A percentile compares a stretch with the other conserved stretches of the same genome.
phyloP scores from a whole-genome alignment of 2,797 vertebrate genomes.

The Sebastes vulpes region DNA sequence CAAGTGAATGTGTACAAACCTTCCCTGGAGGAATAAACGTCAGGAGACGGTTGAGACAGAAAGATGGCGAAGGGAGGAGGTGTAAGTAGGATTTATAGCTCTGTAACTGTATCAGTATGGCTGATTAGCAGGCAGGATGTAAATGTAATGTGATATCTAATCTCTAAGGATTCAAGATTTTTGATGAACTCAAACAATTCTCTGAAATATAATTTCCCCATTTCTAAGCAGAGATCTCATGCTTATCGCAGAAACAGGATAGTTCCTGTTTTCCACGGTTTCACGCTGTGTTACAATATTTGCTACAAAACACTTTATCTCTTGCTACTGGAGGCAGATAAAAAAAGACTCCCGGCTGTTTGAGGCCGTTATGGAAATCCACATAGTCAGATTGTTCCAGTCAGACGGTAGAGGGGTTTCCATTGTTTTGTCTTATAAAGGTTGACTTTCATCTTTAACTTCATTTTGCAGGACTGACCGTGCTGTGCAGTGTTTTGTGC shows the following conservation, averaged over 20 bases:
- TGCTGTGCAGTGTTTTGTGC: neutral
- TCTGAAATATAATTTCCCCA: neutral
- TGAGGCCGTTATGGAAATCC: neutral
- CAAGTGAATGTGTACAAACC: neutral
- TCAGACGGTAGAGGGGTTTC: neutral
- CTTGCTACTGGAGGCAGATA: neutral
- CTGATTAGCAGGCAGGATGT: neutral
- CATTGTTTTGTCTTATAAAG: neutral
- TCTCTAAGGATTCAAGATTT: neutral
- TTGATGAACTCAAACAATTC: neutral
- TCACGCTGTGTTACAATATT: neutral
- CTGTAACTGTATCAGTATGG: neutral
- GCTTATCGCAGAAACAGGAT: neutral
- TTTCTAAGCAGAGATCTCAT: neutral
- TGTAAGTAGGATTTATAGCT: neutral
- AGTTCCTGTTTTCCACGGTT: neutral
- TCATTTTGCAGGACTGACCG: neutral
- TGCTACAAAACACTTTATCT: neutral
- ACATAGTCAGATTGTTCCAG: neutral
- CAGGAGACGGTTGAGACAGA: neutral
- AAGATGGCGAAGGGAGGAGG: neutral
- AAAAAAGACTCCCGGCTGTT: neutral
- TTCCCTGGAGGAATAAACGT: slow-evolving; percentile 33
- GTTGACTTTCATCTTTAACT: neutral
- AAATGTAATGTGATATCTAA: neutral